phyloP scores from a whole-genome alignment of 2,113 vertebrate genomes.

The Aepyceros melampus region DNA sequence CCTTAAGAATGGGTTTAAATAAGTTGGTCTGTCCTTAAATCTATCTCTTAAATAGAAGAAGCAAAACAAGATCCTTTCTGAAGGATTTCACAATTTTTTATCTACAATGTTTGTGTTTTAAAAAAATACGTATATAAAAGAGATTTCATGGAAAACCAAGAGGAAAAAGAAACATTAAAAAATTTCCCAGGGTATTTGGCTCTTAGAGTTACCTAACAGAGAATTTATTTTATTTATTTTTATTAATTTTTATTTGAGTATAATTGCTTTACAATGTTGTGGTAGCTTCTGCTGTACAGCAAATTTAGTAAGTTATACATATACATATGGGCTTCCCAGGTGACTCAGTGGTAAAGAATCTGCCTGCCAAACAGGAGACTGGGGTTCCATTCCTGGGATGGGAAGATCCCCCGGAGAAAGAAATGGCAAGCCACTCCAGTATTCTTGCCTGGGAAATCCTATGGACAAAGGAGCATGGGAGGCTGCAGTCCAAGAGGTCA shows the following conservation, averaged over 20 bases:
- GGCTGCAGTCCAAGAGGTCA: neutral
- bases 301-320: neutral
- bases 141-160: neutral
- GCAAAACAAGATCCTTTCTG: neutral
- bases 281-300: neutral
- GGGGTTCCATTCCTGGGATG: neutral
- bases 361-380: neutral
- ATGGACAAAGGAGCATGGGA: neutral
- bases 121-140: neutral
- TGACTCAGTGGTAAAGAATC: neutral
- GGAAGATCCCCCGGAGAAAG: neutral
- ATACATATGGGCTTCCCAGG: neutral
- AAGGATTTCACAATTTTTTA: neutral
- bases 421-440: neutral
- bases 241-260: neutral
- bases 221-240: neutral
- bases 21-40: neutral
- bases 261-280: neutral
- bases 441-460: neutral
- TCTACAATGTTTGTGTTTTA: neutral
- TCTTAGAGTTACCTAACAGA: neutral
- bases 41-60: neutral
- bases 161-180: neutral
- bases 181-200: neutral
- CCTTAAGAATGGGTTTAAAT: neutral